A percentile compares a stretch with the other conserved stretches of the same genome.
phyloP scores from a whole-genome alignment of 2,113 vertebrate species.

The Notothenia rossii region DNA sequence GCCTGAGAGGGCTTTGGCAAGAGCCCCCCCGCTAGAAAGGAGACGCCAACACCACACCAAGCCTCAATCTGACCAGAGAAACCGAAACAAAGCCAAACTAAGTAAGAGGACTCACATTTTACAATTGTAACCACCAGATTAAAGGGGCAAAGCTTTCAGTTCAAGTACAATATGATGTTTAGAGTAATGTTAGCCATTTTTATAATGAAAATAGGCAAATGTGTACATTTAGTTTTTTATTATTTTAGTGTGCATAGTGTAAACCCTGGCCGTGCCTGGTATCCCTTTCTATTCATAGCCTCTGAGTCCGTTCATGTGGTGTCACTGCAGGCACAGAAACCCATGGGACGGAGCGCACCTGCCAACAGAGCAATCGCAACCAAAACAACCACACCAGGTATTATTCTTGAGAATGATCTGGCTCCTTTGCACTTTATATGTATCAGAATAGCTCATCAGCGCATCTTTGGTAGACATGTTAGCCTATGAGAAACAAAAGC shows the following conservation, averaged over 20 bases:
- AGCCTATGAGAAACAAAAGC: too few relatives aligned
- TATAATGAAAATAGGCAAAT: constrained; percentile 26
- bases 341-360: constrained; percentile 86
- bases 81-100: constrained; percentile 86
- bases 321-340: constrained; percentile 91
- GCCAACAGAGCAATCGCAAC: constrained; percentile 85
- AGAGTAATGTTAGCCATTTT: neutral
- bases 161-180: neutral
- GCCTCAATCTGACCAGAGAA: constrained; percentile 87
- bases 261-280: constrained; percentile 83
- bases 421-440: neutral
- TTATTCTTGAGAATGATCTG: neutral
- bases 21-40: constrained; percentile 78
- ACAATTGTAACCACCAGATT: neutral
- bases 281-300: constrained; percentile 85
- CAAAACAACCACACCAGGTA: constrained; percentile 91
- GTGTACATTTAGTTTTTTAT: constrained; percentile 53
- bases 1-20: constrained; percentile 81
- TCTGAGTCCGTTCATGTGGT: constrained; percentile 97
- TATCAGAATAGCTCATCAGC: neutral
- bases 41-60: constrained; percentile 84
- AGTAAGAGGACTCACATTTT: constrained; percentile 81
- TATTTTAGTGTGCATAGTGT: constrained; percentile 76
- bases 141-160: neutral
- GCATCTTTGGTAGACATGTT: too few relatives aligned